Conservation (phyloP, 2,888 invertebrate genomes). For the Lasiommata megera region DNA sequence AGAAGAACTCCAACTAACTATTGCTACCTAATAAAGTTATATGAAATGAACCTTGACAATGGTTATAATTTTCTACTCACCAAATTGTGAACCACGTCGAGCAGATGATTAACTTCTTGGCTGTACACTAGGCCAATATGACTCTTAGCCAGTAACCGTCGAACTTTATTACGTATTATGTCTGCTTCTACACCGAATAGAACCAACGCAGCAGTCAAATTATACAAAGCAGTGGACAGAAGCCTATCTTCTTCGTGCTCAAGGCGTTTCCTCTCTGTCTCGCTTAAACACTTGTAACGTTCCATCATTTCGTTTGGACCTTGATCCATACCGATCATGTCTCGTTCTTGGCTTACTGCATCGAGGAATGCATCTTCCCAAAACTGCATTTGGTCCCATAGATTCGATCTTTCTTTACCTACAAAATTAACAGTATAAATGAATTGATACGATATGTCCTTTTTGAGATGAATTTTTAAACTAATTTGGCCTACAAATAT, state of each 20-base stretch:
- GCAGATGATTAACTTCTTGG: conserved; percentile 97
- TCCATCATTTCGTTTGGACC: conserved; percentile 99
- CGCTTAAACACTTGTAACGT: conserved; percentile 95
- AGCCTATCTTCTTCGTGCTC: conserved; percentile 99
- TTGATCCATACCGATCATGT: conserved; percentile 99
- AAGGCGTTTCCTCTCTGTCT: conserved; percentile 94
- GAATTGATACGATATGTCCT: no score
- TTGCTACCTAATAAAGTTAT: no score
- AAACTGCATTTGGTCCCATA: conserved; percentile 99
- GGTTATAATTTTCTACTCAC: conserved; percentile 77
- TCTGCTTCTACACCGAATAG: conserved; percentile 93
- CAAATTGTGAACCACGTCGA: conserved; percentile 96
- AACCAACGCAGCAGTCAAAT: conserved; percentile 97
- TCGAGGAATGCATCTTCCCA: conserved; percentile 99
- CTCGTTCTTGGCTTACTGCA: conserved; percentile 98
- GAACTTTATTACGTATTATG: conserved; percentile 91
- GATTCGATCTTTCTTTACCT: conserved; percentile 90
- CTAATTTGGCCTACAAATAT: no score
- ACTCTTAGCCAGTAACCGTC: conserved; percentile 97
- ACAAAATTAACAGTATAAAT: neutral
- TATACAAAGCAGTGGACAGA: conserved; percentile 96
- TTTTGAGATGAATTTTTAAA: no score
- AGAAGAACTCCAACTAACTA: no score
- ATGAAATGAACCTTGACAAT: no score
- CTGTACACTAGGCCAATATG: conserved; percentile 99